Base-by-base conservation (phyloP, 1,140 invertebrate species). In the Choristoneura fumiferana region DNA sequence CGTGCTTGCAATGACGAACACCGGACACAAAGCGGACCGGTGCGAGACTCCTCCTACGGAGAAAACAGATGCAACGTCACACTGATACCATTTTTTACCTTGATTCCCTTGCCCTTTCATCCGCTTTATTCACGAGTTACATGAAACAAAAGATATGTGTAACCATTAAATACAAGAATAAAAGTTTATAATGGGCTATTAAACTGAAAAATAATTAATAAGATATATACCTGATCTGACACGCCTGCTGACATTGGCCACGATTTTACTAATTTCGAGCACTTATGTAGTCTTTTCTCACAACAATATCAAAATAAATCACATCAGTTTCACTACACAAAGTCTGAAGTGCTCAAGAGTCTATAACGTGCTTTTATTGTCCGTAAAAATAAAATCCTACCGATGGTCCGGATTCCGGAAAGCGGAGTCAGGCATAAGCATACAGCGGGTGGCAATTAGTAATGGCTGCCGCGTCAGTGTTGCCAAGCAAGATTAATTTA, bases 31-130 rank as follows among this genome's bases (percentile, higher is more conserved):
- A 81, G 73, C 73, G 75, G 81, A 78, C 82, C 84, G 84, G 84
- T 80, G 71, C 65, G 75, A 67, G 68, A 62, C 70, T 74, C 67
- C 65, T 74, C 69, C 70, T 78, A 80, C 69, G 65, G 71, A 74
- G 75, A 83, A 86, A 84, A 84, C 79, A 81, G 76, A 57, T 86
- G 86, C 84, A 84, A 89, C 86, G 83, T 89, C 84, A 87, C 73
- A 86, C 78, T 68, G 69, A 66, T 71, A 73, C 56, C 49, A 70
- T 83, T 81, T 90, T n/a, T 90, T 92, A 93, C 93, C 93, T 93
- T 93, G 92, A 89, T 95, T 95, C 91, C 94, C 93, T 93, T 95
- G 95, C 93, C 95, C 95, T 95, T 95, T 96, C 94, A 95, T 95
- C 93, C 95, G 95, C 95, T 96, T 92, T 82, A 90, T 65, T 63